phyloP scores from a whole-genome alignment of 2,888 invertebrate genomes.

The Leucophenga montana region DNA sequence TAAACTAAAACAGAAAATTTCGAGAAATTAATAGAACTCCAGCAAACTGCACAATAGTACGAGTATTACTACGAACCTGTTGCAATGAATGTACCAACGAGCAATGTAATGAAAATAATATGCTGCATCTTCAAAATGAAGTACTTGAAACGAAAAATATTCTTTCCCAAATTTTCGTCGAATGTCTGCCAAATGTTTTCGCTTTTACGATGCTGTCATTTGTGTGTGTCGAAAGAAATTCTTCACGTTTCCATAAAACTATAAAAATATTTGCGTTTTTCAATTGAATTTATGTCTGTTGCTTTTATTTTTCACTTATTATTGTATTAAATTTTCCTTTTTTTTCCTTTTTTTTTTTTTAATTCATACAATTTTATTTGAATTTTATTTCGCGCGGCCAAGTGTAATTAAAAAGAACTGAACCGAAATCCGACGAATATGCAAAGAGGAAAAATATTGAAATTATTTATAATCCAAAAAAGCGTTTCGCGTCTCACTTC shows the following conservation, averaged over 20 bases:
- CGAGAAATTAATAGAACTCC: conserved; percentile 7
- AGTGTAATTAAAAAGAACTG: no score
- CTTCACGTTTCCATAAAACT: not conserved
- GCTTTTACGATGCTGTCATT: conserved; percentile 42
- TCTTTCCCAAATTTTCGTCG: conserved; percentile 6
- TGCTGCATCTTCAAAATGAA: conserved; percentile 50
- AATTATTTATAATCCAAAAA: conserved; percentile 28
- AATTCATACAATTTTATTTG: not conserved
- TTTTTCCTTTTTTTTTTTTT: not conserved
- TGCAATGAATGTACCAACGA: conserved; percentile 43
- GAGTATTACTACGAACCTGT: conserved; percentile 50
- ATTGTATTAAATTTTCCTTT: not conserved
- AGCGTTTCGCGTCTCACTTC: conserved; percentile 1
- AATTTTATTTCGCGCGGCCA: not conserved
- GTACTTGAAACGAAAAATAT: no score
- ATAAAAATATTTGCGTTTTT: conserved; percentile 20
- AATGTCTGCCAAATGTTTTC: conserved; percentile 25
- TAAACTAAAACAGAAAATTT: conserved; percentile 57
- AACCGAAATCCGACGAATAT: no score
- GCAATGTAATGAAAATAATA: conserved; percentile 47
- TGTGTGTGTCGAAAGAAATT: conserved; percentile 24
- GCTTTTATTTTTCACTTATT: no score
- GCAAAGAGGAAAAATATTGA: conserved; percentile 6
- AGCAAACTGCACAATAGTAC: no score
- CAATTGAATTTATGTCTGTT: not conserved